These are phyloP conservation scores for Tipula vernalis DNA, from an alignment of 2,888 invertebrate species.

Conservation along the genomic window DNA sequence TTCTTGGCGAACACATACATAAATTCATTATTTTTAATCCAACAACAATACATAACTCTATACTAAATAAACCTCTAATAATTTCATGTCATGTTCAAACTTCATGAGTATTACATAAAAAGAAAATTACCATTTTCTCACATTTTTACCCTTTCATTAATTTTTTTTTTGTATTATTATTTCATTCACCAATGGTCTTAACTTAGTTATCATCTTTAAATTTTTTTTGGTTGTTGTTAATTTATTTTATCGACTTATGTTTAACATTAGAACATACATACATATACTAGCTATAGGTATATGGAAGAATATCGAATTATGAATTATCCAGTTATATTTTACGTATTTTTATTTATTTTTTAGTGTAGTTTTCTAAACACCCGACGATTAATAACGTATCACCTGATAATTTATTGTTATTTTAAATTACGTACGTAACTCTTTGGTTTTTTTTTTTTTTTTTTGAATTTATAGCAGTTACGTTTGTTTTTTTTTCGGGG, in stretches of 20 bases:
- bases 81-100: slow-evolving; percentile 4
- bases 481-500: not conserved
- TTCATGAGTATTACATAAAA: not conserved
- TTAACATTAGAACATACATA: not conserved
- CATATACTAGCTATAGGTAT: not conserved
- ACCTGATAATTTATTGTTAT: not conserved
- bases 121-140: slow-evolving; percentile 4
- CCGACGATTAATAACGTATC: not conserved
- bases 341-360: not conserved
- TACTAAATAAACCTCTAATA: not conserved
- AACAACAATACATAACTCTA: no score
- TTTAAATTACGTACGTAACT: not conserved
- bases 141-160: not conserved
- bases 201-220: not conserved
- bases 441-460: not conserved
- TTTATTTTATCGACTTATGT: not conserved
- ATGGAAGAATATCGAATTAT: not conserved
- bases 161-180: not conserved
- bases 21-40: not conserved
- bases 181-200: not conserved
- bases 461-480: not conserved
- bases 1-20: not conserved
- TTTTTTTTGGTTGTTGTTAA: not conserved
- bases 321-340: not conserved
- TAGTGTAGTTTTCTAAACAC: not conserved